These are phyloP conservation scores for Pedetes capensis DNA, from an alignment of 2,113 vertebrate species.

Conservation along the genomic window DNA sequence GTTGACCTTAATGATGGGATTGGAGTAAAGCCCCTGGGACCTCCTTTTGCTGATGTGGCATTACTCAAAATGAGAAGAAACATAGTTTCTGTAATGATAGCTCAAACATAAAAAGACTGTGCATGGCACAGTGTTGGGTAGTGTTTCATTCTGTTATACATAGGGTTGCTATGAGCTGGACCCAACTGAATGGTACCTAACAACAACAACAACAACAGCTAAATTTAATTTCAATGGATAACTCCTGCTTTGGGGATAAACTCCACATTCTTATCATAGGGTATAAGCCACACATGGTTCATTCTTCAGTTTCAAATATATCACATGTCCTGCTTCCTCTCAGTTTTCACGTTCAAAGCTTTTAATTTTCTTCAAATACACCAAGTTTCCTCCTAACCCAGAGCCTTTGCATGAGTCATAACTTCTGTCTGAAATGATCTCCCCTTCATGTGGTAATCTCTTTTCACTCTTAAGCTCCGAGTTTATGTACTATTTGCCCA, in stretches of 20 bases:
- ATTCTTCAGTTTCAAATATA: background rate
- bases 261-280: background rate
- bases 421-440: background rate
- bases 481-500: background rate
- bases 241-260: background rate
- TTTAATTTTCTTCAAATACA: background rate
- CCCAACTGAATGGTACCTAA: too few species aligned
- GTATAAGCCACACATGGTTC: background rate
- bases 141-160: too few species aligned
- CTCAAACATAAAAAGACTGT: too few species aligned
- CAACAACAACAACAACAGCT: too few species aligned
- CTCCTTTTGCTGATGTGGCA: too few species aligned
- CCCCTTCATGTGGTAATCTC: background rate
- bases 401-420: background rate
- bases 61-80: too few species aligned
- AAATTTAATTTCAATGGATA: background rate
- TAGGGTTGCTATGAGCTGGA: too few species aligned
- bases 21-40: too few species aligned
- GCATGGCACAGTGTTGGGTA: too few species aligned
- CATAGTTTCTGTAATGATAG: too few species aligned
- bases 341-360: background rate
- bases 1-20: too few species aligned
- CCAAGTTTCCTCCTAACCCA: background rate
- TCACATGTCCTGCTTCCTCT: background rate
- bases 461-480: background rate